Evolutionary conservation across 2,797 vertebrate genomes (phyloP), one percentile per base, ranked within the genome.

Genomic region (Pelobates cultripes): DNA sequence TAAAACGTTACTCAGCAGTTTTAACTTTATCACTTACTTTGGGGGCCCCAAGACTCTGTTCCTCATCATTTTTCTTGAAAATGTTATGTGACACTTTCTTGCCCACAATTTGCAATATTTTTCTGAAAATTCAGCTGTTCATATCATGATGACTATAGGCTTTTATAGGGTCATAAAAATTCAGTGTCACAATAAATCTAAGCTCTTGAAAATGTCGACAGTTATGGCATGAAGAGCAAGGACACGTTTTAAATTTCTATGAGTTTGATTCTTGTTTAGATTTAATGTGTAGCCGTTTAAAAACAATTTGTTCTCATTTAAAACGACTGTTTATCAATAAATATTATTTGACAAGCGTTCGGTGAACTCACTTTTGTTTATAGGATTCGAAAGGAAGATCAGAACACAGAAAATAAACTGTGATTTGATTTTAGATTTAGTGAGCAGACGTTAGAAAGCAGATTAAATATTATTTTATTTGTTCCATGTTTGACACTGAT

Each of bases 101-200:
- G 88, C 71, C 86, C 85, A 88, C 77, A 88, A 86, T 92, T 90
- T 90, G 87, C 89, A 89, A 83, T 72, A 89, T 89, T 91, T 90
- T 88, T 86, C 75, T 85, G 85, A 91, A 91, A 92, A 91, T 85
- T 86, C 87, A 91, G 89, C 88, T 87, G 85, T 90, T 88, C 85
- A 88, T 92, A 85, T 91, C 89, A 87, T 86, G 79, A 83, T 88
- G 88, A 93, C 86, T 86, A 88, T 86, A 85, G 81, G 88, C 90
- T 91, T 93, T 94, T 91, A 94, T 91, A 86, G 87, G 87, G 85
- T 79, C 3, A 82, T 93, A 92, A 93, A 94, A 92, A 90, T 90
- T 92, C 91, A 91, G 85, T 91, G 88, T 91, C 88, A 88, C 89
- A 90, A 89, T 94, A 93, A 93, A 93, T 93, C 88, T 84, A 85